phyloP scores from a whole-genome alignment of 1,140 invertebrate species.

The Idris sp. region DNA sequence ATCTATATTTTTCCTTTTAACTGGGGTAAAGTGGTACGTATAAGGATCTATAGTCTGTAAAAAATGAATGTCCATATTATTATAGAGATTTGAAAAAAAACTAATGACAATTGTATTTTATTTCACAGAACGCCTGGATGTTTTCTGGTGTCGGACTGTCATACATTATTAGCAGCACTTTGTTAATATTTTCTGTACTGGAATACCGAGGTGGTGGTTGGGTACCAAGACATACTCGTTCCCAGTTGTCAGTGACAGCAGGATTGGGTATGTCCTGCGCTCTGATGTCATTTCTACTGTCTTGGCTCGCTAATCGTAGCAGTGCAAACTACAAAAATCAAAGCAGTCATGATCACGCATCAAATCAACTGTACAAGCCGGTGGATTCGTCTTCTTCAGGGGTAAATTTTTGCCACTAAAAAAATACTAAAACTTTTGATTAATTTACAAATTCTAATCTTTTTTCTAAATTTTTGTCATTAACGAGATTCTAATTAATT shows the following conservation, averaged over 20 bases:
- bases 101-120: too few relatives aligned
- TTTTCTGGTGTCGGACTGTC: constrained; percentile 75
- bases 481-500: too few relatives aligned
- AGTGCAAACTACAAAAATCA: constrained; percentile 67
- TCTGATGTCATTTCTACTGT: constrained; percentile 73
- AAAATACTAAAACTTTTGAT: too few relatives aligned
- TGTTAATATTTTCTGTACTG: constrained; percentile 73
- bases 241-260: constrained; percentile 72
- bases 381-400: constrained; percentile 76
- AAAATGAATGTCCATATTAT: too few relatives aligned
- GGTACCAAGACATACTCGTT: constrained; percentile 75
- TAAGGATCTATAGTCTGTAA: too few relatives aligned
- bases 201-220: constrained; percentile 75
- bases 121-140: constrained; percentile 75
- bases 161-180: constrained; percentile 71
- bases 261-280: constrained; percentile 73
- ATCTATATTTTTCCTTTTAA: constrained; percentile 89
- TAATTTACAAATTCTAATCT: too few relatives aligned
- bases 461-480: too few relatives aligned
- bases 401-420: constrained; percentile 52
- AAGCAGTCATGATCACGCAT: constrained; percentile 67
- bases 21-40: constrained; percentile 87
- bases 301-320: constrained; percentile 72
- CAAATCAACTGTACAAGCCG: constrained; percentile 75
- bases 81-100: too few relatives aligned